Conservation (phyloP, 2,797 vertebrate genomes). For the Arctocebus calabarensis region DNA sequence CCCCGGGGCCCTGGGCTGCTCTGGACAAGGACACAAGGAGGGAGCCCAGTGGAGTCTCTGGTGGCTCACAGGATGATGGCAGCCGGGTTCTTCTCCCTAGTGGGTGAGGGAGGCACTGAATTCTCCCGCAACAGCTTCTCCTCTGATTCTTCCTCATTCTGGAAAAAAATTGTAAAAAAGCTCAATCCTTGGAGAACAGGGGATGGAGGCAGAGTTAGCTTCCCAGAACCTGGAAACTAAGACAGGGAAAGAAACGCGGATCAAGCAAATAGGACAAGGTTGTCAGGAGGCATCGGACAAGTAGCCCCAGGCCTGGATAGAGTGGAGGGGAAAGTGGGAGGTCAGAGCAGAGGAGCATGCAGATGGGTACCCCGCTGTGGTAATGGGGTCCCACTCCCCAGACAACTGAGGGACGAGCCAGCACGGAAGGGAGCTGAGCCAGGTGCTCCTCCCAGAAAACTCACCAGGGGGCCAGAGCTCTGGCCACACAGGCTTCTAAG, state of each 20-base stretch:
- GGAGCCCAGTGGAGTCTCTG: background rate
- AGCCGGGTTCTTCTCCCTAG: background rate
- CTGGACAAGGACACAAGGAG: rapidly evolving
- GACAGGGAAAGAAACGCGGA: background rate
- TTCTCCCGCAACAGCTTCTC: conserved; percentile 59
- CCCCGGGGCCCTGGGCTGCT: background rate
- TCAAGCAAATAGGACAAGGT: background rate
- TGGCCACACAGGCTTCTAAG: background rate
- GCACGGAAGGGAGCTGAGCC: background rate
- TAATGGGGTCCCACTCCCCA: background rate
- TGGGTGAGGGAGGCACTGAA: conserved; percentile 20
- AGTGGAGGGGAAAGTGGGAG: background rate
- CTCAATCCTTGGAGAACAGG: background rate
- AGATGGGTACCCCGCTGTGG: background rate
- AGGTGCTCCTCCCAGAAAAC: background rate
- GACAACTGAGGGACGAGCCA: rapidly evolving
- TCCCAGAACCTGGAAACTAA: background rate
- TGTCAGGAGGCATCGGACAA: background rate
- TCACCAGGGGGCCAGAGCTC: background rate
- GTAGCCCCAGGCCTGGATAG: background rate
- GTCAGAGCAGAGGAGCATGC: background rate
- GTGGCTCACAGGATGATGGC: conserved; percentile 1
- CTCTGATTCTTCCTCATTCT: conserved; percentile 54
- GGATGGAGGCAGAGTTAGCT: background rate
- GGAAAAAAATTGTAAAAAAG: background rate